These are phyloP conservation scores for Syrrhaptes paradoxus DNA, from an alignment of 2,113 vertebrate species.

Conservation along the genomic window DNA sequence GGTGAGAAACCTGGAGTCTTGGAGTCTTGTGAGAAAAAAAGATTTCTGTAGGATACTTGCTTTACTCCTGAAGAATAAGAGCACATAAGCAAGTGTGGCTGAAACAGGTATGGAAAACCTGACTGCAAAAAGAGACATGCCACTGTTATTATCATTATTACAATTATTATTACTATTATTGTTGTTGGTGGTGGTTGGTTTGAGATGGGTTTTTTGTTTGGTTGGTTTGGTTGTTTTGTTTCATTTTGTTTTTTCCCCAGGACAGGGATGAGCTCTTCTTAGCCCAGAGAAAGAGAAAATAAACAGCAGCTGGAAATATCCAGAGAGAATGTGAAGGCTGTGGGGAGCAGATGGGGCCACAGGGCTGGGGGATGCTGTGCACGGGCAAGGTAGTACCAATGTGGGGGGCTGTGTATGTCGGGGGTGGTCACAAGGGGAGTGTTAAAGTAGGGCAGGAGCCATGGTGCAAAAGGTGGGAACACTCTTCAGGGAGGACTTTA, in stretches of 20 bases:
- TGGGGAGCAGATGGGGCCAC: no score
- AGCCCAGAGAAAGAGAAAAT: background rate
- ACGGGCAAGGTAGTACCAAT: accelerated
- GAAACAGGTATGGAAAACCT: background rate
- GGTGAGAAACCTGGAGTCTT: background rate
- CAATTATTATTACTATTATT: background rate
- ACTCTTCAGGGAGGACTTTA: background rate
- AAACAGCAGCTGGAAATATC: background rate
- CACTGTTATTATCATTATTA: background rate
- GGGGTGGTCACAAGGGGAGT: accelerated
- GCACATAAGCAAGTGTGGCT: background rate
- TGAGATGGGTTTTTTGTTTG: background rate
- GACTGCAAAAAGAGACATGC: background rate
- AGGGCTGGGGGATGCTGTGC: no score
- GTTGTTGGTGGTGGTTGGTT: background rate
- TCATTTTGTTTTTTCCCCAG: background rate
- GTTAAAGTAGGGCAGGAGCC: background rate
- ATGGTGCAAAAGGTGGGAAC: background rate
- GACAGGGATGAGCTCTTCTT: background rate
- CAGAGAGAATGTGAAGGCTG: background rate
- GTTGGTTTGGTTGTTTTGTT: background rate
- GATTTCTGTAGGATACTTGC: background rate
- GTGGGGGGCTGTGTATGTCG: background rate
- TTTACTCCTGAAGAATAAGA: background rate
- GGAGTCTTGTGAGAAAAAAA: background rate